Percentiles rank a stretch among this genome's conserved stretches.
These are phyloP conservation scores for Acleris cristana DNA, from an alignment of 2,888 invertebrate species.

Conservation along the genomic window DNA sequence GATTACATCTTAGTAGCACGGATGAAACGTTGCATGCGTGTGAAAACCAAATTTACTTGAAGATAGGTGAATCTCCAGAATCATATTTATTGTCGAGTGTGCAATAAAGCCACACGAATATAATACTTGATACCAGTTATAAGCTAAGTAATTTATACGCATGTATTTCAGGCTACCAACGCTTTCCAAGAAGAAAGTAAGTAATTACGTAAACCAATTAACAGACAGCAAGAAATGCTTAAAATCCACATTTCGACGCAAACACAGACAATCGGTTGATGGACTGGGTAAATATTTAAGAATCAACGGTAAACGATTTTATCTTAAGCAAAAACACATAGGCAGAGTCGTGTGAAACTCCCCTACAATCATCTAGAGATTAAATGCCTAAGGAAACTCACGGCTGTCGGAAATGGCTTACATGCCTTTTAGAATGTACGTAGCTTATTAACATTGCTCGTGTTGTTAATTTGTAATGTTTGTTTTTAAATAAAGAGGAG, in stretches of 20 bases:
- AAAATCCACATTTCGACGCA: background rate
- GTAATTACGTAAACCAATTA: conserved; percentile 1
- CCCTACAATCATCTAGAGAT: conserved; percentile 4
- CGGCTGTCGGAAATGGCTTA: background rate
- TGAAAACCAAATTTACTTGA: conserved; percentile 18
- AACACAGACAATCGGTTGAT: conserved; percentile 4
- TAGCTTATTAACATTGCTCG: background rate
- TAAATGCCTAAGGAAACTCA: background rate
- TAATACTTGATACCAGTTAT: too few relatives aligned
- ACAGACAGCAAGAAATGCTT: background rate
- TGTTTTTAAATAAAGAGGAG: conserved; percentile 2
- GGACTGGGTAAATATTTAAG: conserved; percentile 24
- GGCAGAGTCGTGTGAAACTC: conserved; percentile 22
- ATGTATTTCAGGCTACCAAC: background rate
- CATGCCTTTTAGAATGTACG: background rate
- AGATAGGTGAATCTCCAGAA: conserved; percentile 18
- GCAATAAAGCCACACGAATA: background rate
- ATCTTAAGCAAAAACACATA: conserved; percentile 5
- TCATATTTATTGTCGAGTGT: conserved; percentile 21
- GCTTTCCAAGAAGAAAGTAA: too few relatives aligned
- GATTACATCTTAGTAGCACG: conserved; percentile 12
- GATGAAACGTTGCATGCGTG: conserved; percentile 21
- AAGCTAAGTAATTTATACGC: too few relatives aligned
- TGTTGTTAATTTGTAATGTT: conserved; percentile 10
- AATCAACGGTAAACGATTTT: conserved; percentile 18